Base-by-base conservation (phyloP, 2,888 invertebrate species). In the Drosophila phalerata region DNA sequence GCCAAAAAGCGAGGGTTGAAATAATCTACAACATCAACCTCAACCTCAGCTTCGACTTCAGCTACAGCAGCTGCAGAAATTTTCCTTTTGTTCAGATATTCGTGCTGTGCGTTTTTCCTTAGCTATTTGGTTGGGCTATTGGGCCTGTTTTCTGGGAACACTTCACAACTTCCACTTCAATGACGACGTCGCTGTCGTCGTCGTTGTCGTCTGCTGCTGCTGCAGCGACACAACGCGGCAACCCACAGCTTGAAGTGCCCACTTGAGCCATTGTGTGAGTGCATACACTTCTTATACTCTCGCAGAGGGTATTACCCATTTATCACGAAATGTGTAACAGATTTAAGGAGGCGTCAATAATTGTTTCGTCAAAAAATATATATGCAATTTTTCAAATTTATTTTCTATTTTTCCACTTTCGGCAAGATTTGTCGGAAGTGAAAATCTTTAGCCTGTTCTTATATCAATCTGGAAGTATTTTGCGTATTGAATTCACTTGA, bases 1-100 rank as follows among this genome's bases (percentile, higher is more conserved):
- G 51, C n/a, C 30, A 47, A 42, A 43, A 45, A 17, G 43, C 66
- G 68, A 73, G 81, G 81, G 81, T 81, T 84, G 81, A 74, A 79
- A 60, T 69, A 80, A 56, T 71, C 49, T 70, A 66, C 40, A 43
- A 61, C 53, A 64, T 55, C 38, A 40, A 61, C 51, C 67, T 55
- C 38, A 66, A 49, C 32, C 30, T 52, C 69, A 63, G 57, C 55
- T 38, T 30, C 30, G 15, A 51, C 56, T 28, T 40, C 19, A 40
- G 28, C 17, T 17, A 19, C 51, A 40, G 53, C 72, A 66, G 67
- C 63, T 74, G 77, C 77, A 69, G 34, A 68, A 67, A 58, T 77
- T 77, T 77, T 73, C 64, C 45, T 69, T 69, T 57, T 68, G 38
- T 67, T 63, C 37, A 6, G 11, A 11, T 51, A 15, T 51, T 55